phyloP scores from a whole-genome alignment of 2,888 invertebrate species.

The Pemphredon lugubris region DNA sequence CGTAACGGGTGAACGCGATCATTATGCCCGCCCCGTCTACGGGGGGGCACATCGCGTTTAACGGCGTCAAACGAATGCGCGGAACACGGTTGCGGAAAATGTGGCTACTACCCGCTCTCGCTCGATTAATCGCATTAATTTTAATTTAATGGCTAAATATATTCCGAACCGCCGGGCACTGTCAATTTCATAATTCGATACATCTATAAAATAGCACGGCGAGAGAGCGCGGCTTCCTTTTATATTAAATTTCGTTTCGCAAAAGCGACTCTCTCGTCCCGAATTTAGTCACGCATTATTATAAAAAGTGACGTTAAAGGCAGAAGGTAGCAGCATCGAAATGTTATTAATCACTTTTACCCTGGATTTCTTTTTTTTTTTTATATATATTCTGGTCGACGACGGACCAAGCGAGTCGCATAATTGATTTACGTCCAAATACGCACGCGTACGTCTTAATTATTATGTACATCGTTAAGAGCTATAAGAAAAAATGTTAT shows the following conservation, averaged over 20 bases:
- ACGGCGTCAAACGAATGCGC: constrained; percentile 50
- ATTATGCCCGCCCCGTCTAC: not conserved
- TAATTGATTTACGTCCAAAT: too few relatives aligned
- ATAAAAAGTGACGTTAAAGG: constrained; percentile 22
- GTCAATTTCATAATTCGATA: constrained; percentile 51
- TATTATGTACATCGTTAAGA: too few relatives aligned
- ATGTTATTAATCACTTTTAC: not conserved
- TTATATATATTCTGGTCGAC: too few relatives aligned
- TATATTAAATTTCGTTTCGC: constrained; percentile 50
- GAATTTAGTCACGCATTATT: constrained; percentile 51
- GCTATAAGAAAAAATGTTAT: not conserved
- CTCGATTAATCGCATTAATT: constrained; percentile 58
- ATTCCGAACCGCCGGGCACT: constrained; percentile 34
- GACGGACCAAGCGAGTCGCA: too few relatives aligned
- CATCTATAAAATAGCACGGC: constrained; percentile 49
- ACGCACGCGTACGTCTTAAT: too few relatives aligned
- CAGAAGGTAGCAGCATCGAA: not conserved
- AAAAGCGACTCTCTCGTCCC: constrained; percentile 20
- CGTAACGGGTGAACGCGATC: not conserved
- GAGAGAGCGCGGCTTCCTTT: constrained; percentile 46
- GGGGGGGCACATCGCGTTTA: constrained; percentile 31
- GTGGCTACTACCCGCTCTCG: constrained; percentile 25
- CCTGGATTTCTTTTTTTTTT: not conserved
- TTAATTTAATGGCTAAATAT: constrained; percentile 48
- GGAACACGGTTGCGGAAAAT: constrained; percentile 34